A percentile compares a stretch with the other conserved stretches of the same genome.
These are phyloP conservation scores for Trichechus manatus DNA, from an alignment of 2,113 vertebrate species.

Conservation along the genomic window DNA sequence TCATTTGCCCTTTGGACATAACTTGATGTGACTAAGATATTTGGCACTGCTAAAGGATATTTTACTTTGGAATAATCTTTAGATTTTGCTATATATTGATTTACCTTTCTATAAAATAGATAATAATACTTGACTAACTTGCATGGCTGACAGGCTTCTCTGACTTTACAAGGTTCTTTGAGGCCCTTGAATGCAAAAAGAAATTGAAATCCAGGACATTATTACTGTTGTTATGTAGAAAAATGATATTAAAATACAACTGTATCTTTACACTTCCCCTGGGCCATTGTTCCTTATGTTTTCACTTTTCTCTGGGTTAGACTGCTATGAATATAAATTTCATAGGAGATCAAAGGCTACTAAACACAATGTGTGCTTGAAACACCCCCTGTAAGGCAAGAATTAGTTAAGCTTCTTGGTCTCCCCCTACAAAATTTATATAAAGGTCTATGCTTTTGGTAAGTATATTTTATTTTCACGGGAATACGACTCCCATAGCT, in stretches of 20 bases:
- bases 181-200: conserved; percentile 59
- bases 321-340: conserved; percentile 78
- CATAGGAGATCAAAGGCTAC: conserved; percentile 77
- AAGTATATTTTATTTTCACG: conserved; percentile 76
- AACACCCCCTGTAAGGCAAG: conserved; percentile 75
- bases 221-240: conserved; percentile 80
- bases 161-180: conserved; percentile 71
- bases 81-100: conserved; percentile 61
- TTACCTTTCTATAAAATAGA: conserved; percentile 62
- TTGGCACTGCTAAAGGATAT: conserved; percentile 30
- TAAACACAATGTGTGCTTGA: conserved; percentile 55
- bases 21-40: background rate
- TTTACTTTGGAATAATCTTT: conserved; percentile 58
- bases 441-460: conserved; percentile 56
- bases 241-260: conserved; percentile 81
- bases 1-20: background rate
- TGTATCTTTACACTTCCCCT: conserved; percentile 74
- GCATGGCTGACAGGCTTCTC: conserved; percentile 56
- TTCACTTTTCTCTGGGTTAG: conserved; percentile 71
- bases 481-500: conserved; percentile 37
- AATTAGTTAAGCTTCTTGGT: conserved; percentile 78
- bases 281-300: conserved; percentile 78
- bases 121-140: conserved; percentile 62
- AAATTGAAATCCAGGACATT: conserved; percentile 78
- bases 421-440: conserved; percentile 71